phyloP scores from a whole-genome alignment of 1,140 invertebrate species.

The Ostrea edulis region DNA sequence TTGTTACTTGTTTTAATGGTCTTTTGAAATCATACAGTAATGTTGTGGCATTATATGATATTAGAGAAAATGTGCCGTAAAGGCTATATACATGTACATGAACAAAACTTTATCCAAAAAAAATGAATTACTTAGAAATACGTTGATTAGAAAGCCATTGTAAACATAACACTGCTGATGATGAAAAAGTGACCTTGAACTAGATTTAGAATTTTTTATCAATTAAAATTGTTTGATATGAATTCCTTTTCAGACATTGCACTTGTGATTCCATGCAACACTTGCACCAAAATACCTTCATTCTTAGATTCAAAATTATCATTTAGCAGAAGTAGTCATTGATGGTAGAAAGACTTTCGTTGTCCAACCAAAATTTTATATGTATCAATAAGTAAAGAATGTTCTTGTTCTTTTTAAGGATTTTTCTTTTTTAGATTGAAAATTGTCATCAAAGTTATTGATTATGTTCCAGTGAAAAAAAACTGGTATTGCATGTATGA shows the following conservation, averaged over 20 bases:
- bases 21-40: conserved; percentile 8
- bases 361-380: too few species aligned
- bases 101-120: too few species aligned
- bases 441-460: background rate
- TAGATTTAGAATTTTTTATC: background rate
- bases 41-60: background rate
- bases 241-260: background rate
- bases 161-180: background rate
- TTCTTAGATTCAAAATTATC: background rate
- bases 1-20: background rate
- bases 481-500: background rate
- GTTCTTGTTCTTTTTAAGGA: too few species aligned
- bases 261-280: background rate
- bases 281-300: background rate
- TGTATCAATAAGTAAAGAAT: too few species aligned
- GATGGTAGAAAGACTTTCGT: too few species aligned
- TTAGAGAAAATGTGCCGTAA: background rate
- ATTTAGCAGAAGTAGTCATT: too few species aligned
- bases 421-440: too few species aligned
- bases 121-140: too few species aligned
- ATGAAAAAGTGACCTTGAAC: conserved; percentile 9
- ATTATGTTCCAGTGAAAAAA: background rate
- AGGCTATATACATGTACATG: too few species aligned
- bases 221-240: background rate
- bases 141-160: background rate